Evolutionary conservation across 2,888 invertebrate genomes (phyloP).

Genomic region (Drosophila nr. medialis): DNA sequence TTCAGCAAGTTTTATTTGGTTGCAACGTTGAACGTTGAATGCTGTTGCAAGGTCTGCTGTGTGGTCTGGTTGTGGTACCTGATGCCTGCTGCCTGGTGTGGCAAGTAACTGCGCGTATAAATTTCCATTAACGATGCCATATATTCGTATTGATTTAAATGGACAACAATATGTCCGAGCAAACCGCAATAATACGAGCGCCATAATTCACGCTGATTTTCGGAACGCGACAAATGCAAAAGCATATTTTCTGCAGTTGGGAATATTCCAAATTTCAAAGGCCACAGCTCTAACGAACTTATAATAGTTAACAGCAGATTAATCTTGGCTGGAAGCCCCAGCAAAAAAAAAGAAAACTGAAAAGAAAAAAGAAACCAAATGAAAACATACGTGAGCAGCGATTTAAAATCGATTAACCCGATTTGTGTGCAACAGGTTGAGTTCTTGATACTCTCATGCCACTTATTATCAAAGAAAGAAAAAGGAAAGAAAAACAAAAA

Average conservation of each 20-base stretch:
- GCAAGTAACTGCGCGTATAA: slow-evolving; percentile 72
- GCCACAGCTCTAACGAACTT: slow-evolving; percentile 62
- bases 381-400: slow-evolving; percentile 61
- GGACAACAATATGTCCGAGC: slow-evolving; percentile 58
- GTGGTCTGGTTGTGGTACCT: slow-evolving; percentile 24
- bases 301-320: slow-evolving; percentile 73
- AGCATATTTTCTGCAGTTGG: background rate
- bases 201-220: slow-evolving; percentile 68
- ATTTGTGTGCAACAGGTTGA: slow-evolving; percentile 81
- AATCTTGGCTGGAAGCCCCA: slow-evolving; percentile 54
- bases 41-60: slow-evolving; percentile 40
- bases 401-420: slow-evolving; percentile 85
- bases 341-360: slow-evolving; percentile 54
- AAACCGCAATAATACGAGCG: slow-evolving; percentile 70
- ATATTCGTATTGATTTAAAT: slow-evolving; percentile 83
- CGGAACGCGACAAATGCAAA: slow-evolving; percentile 15
- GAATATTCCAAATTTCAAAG: background rate
- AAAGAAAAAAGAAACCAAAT: slow-evolving; percentile 70
- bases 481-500: background rate
- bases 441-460: slow-evolving; percentile 29
- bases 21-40: slow-evolving; percentile 38
- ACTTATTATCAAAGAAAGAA: slow-evolving; percentile 67
- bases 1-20: slow-evolving; percentile 78
- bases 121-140: slow-evolving; percentile 81
- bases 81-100: slow-evolving; percentile 31